These are phyloP conservation scores for Pseudomyrmex sp. DNA, from an alignment of 1,140 invertebrate genomes.

Conservation along the genomic window DNA sequence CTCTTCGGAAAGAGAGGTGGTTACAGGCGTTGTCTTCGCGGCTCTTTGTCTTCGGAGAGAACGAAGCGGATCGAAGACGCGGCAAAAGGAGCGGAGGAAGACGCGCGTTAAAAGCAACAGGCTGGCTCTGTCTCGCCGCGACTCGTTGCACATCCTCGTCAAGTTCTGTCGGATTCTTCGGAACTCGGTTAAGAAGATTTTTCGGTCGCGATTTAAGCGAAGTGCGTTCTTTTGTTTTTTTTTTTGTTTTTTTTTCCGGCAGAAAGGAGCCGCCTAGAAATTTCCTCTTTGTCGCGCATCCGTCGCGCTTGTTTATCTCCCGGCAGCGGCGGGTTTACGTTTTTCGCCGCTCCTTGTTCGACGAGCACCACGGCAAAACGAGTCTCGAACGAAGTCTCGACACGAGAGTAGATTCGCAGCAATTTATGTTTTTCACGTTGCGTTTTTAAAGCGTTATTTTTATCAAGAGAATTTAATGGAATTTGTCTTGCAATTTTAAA, in stretches of 20 bases:
- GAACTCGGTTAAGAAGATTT: constrained; percentile 49
- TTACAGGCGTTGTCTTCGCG: constrained; percentile 31
- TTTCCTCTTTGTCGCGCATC: constrained; percentile 5
- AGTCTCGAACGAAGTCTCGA: not conserved
- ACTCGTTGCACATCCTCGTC: constrained; percentile 15
- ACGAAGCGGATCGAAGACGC: not conserved
- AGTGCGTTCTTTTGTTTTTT: not conserved
- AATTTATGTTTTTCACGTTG: not conserved
- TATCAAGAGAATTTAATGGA: not conserved
- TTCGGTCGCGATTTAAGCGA: constrained; percentile 37
- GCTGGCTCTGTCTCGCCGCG: constrained; percentile 16
- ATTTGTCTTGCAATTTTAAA: too few species aligned
- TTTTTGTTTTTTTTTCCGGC: not conserved
- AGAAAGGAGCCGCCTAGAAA: not conserved
- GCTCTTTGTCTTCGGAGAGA: constrained; percentile 20
- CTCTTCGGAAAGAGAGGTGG: not conserved
- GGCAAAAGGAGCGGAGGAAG: not conserved
- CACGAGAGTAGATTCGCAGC: not conserved
- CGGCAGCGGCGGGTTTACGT: constrained; percentile 18
- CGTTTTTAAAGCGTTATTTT: not conserved
- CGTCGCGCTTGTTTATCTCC: constrained; percentile 24
- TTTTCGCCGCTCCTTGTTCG: not conserved
- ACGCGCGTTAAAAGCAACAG: constrained; percentile 45
- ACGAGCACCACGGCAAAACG: not conserved
- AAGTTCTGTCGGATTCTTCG: constrained; percentile 49